phyloP scores from a whole-genome alignment of 2,888 invertebrate genomes.

The Schizotus pectinicornis region DNA sequence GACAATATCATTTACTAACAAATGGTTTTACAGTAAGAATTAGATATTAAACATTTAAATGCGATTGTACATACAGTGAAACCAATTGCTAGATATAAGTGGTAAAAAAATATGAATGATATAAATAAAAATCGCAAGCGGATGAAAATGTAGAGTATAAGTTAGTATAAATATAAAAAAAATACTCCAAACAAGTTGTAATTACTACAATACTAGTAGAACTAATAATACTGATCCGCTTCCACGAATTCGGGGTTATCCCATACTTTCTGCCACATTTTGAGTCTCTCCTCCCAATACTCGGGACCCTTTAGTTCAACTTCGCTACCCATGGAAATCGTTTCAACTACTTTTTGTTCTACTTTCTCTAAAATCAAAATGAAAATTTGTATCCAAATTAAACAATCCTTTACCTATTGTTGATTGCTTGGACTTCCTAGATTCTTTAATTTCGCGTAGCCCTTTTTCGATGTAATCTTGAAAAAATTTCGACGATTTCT shows the following conservation, averaged over 20 bases:
- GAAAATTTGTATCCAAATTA: neutral
- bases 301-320: conserved; percentile 38
- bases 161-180: too few relatives aligned
- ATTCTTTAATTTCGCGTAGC: conserved; percentile 65
- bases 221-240: too few relatives aligned
- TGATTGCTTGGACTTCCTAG: conserved; percentile 43
- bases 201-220: too few relatives aligned
- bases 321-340: conserved; percentile 3
- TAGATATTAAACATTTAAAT: too few relatives aligned
- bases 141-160: too few relatives aligned
- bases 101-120: too few relatives aligned
- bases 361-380: conserved; percentile 31
- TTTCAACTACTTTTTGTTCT: conserved; percentile 33
- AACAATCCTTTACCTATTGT: conserved; percentile 13
- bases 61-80: too few relatives aligned
- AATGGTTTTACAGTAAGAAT: too few relatives aligned
- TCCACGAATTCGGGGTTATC: conserved; percentile 13
- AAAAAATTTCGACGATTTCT: conserved; percentile 84
- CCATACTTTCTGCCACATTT: conserved; percentile 49
- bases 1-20: too few relatives aligned
- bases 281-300: conserved; percentile 49
- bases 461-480: conserved; percentile 85
- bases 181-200: too few relatives aligned
- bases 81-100: too few relatives aligned
- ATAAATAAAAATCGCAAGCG: too few relatives aligned